A percentile compares a stretch with the other conserved stretches of the same genome.
phyloP scores from a whole-genome alignment of 2,113 vertebrate species.

The Bostrychus sinensis region DNA sequence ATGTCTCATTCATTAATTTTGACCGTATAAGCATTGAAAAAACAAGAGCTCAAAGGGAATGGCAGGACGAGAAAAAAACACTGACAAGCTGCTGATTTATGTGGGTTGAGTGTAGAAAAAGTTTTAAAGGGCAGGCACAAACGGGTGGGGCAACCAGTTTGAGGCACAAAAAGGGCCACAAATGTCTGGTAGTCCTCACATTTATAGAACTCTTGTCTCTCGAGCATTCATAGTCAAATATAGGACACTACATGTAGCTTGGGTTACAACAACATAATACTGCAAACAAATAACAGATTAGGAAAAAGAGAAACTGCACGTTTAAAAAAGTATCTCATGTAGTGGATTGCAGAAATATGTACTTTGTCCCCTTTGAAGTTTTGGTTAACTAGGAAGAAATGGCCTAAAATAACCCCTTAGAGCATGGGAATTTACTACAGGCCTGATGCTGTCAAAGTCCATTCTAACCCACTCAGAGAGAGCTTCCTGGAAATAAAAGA shows the following conservation, averaged over 20 bases:
- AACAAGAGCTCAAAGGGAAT: conserved; percentile 16
- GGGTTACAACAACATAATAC: background rate
- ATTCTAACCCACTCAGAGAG: background rate
- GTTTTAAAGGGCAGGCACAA: conserved; percentile 30
- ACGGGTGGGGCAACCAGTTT: conserved; percentile 44
- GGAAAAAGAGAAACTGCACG: background rate
- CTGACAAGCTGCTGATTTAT: conserved; percentile 38
- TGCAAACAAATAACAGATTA: background rate
- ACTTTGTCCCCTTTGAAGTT: background rate
- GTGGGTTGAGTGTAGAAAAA: conserved; percentile 22
- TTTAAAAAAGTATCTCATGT: background rate
- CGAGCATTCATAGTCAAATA: background rate
- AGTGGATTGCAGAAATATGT: conserved; percentile 2
- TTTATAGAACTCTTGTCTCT: background rate
- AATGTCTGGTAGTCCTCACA: conserved; percentile 1
- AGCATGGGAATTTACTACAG: conserved; percentile 4
- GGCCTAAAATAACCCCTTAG: conserved; percentile 41
- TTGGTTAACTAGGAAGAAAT: background rate
- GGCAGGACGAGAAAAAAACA: conserved; percentile 32
- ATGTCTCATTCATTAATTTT: conserved; percentile 39
- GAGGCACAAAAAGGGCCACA: conserved; percentile 18
- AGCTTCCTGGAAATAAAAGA: conserved; percentile 17
- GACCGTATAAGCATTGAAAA: conserved; percentile 6
- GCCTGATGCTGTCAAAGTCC: conserved; percentile 19
- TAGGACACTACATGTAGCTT: background rate